Conservation (phyloP, 2,797 vertebrate species). For the Urosaurus nigricauda region DNA sequence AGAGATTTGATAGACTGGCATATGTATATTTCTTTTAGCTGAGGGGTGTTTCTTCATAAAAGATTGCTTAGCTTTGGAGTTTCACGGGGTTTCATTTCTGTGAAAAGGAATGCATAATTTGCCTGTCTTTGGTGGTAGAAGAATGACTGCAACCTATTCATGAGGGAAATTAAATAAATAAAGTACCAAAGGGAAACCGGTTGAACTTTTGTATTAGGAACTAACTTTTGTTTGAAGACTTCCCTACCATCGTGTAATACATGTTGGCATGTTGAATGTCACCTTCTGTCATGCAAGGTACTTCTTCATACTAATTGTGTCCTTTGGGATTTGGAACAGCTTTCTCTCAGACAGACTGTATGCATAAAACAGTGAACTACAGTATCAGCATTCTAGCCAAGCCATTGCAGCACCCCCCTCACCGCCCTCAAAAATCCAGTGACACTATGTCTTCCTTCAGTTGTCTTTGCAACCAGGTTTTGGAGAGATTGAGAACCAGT, state of each 20-base stretch:
- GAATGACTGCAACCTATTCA: not conserved
- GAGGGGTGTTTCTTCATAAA: not conserved
- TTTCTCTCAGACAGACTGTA: constrained; percentile 38
- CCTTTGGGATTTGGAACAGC: constrained; percentile 54
- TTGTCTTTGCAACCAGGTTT: not conserved
- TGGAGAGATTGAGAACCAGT: not conserved
- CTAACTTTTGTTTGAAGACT: not conserved
- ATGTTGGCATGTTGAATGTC: constrained; percentile 54
- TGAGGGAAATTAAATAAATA: not conserved
- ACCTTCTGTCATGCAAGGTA: constrained; percentile 52
- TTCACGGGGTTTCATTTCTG: not conserved
- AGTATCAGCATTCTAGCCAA: constrained; percentile 40
- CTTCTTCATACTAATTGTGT: constrained; percentile 60
- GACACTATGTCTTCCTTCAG: constrained; percentile 20
- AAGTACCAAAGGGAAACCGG: not conserved
- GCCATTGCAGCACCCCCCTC: not conserved
- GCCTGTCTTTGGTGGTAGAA: not conserved
- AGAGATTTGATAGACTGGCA: not conserved
- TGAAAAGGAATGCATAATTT: not conserved
- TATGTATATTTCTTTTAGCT: not conserved
- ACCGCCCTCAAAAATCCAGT: constrained; percentile 16
- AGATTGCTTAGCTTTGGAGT: not conserved
- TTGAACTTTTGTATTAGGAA: constrained; percentile 24
- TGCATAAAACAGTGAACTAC: not conserved
- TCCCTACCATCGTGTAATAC: constrained; percentile 35